Percentiles rank a stretch among this genome's conserved stretches.
Conservation (phyloP, 2,888 invertebrate species). For the Cataglyphis cursor region DNA sequence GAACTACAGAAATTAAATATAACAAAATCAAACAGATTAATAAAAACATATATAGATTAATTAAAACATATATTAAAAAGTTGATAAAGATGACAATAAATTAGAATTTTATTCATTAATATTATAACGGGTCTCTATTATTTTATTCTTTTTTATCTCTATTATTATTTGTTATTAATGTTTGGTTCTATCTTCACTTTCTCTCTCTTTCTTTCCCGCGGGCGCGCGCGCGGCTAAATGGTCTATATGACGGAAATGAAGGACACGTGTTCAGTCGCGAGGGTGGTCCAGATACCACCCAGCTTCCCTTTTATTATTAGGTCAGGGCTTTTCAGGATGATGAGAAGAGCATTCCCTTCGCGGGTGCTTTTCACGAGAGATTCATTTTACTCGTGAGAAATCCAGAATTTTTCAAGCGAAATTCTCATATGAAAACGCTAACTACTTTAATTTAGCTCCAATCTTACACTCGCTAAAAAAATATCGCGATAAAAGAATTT, state of each 20-base stretch:
- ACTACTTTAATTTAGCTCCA: slow-evolving; percentile 36
- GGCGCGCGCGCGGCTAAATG: not conserved
- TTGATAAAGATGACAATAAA: not conserved
- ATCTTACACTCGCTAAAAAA: slow-evolving; percentile 42
- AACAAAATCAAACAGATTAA: not conserved
- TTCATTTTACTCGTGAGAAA: slow-evolving; percentile 21
- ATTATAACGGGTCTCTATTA: not conserved
- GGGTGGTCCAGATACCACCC: slow-evolving; percentile 20
- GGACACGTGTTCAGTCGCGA: slow-evolving; percentile 16
- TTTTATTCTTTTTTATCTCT: not conserved
- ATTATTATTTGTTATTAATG: too few relatives aligned
- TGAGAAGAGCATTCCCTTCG: slow-evolving; percentile 17
- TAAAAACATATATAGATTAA: not conserved
- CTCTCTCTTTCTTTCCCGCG: not conserved
- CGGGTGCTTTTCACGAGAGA: slow-evolving; percentile 28
- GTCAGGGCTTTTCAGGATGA: slow-evolving; percentile 28
- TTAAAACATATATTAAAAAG: not conserved
- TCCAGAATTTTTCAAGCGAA: slow-evolving; percentile 7
- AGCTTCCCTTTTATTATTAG: slow-evolving; percentile 37
- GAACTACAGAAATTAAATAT: not conserved
- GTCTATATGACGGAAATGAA: not conserved
- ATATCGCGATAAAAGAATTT: slow-evolving; percentile 33
- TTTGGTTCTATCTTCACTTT: not conserved
- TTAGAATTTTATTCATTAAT: not conserved
- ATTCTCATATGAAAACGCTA: slow-evolving; percentile 27